phyloP scores from a whole-genome alignment of 2,888 invertebrate species.

The Meteorus cinctellus region DNA sequence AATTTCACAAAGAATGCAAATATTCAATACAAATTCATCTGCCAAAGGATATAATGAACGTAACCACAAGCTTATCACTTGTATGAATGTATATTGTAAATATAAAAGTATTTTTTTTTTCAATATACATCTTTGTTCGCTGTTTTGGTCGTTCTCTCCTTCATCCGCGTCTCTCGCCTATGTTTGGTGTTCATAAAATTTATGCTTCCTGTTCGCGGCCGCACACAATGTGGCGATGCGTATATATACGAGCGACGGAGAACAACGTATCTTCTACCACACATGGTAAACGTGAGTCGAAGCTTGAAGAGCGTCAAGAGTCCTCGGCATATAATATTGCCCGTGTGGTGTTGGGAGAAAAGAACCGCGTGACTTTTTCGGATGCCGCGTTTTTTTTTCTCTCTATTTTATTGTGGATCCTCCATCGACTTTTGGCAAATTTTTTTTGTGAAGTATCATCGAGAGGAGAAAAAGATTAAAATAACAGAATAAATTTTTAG shows the following conservation, averaged over 20 bases:
- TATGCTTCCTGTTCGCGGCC: constrained; percentile 68
- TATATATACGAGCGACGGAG: constrained; percentile 27
- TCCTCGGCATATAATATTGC: background rate
- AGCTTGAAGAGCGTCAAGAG: background rate
- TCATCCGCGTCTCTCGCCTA: constrained; percentile 49
- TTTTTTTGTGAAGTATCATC: background rate
- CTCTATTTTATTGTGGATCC: background rate
- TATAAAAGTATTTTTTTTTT: constrained; percentile 5
- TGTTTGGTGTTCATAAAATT: constrained; percentile 69
- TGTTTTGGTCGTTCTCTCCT: constrained; percentile 30
- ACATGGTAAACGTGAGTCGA: constrained; percentile 33
- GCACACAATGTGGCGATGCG: constrained; percentile 52
- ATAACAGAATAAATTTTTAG: too few relatives aligned
- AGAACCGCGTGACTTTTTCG: background rate
- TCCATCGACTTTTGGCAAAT: background rate
- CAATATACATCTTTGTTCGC: constrained; percentile 25
- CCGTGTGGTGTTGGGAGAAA: background rate
- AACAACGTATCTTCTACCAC: constrained; percentile 13
- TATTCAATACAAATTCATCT: background rate
- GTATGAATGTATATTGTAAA: background rate
- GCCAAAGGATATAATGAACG: background rate
- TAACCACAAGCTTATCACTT: background rate
- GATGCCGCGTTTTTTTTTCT: background rate
- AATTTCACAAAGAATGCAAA: background rate
- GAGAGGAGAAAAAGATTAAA: too few relatives aligned